phyloP scores from a whole-genome alignment of 2,888 invertebrate genomes.

The Hypomecis atomaria region DNA sequence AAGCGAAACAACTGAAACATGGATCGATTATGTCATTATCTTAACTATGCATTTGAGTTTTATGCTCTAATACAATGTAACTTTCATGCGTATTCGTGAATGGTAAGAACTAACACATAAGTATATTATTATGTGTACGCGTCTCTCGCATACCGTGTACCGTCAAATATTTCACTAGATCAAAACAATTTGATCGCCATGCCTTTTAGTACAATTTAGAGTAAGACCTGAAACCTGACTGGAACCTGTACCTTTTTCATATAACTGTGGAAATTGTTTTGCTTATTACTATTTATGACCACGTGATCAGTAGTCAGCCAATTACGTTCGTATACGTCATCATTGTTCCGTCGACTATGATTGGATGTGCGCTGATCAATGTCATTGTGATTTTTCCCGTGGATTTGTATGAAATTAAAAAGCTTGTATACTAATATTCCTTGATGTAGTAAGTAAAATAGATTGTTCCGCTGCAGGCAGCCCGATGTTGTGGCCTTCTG shows the following conservation, averaged over 20 bases:
- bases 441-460: slow-evolving; percentile 18
- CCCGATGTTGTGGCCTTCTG: slow-evolving; percentile 31
- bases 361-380: neutral
- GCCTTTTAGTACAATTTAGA: slow-evolving; percentile 20
- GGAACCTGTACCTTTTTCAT: neutral
- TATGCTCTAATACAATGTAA: too few relatives aligned
- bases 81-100: neutral
- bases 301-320: neutral
- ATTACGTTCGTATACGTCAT: slow-evolving; percentile 2
- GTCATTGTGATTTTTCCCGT: neutral
- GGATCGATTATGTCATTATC: too few relatives aligned
- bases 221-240: slow-evolving; percentile 4
- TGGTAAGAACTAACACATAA: neutral
- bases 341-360: neutral
- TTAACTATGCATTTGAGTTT: too few relatives aligned
- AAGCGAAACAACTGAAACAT: too few relatives aligned
- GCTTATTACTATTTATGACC: neutral
- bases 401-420: neutral
- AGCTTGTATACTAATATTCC: slow-evolving; percentile 12
- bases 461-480: slow-evolving; percentile 25
- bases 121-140: too few relatives aligned
- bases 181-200: neutral
- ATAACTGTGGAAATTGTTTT: neutral
- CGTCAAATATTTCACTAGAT: neutral
- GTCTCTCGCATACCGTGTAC: neutral